Conservation (phyloP, 2,888 invertebrate species). For the Zhengitettix transpicula region DNA sequence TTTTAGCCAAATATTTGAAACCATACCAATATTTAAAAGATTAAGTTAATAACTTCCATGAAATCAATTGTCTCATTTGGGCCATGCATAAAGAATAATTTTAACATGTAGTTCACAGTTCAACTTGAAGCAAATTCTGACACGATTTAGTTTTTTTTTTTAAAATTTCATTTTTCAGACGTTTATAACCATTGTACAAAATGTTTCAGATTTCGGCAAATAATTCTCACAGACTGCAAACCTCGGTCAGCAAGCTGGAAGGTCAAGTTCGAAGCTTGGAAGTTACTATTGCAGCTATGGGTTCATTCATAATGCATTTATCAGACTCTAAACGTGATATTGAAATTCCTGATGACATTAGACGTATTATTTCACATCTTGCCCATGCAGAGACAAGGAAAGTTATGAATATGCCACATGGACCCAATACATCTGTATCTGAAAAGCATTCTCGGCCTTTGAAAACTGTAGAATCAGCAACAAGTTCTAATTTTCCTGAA, state of each 20-base stretch:
- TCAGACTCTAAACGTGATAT: conserved; percentile 44
- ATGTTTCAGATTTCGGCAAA: conserved; percentile 23
- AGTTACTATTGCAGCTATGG: conserved; percentile 53
- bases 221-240: conserved; percentile 46
- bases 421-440: background rate
- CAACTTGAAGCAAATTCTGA: no score
- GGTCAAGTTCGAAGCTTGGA: conserved; percentile 55
- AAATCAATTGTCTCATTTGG: no score
- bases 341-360: conserved; percentile 56
- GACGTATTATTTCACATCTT: conserved; percentile 52
- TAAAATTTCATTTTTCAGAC: no score
- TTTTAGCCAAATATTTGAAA: no score
- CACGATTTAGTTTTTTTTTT: no score
- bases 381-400: conserved; percentile 26
- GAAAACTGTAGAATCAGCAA: background rate
- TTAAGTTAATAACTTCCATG: no score
- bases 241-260: conserved; percentile 45
- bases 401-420: conserved; percentile 17
- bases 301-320: conserved; percentile 52
- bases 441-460: background rate
- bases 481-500: background rate
- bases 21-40: no score
- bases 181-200: background rate
- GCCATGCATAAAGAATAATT: no score
- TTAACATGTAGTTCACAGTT: no score